Percentiles rank a stretch among this genome's conserved stretches.
Conservation (phyloP, 2,888 invertebrate species). For the Platycnemis pennipes region DNA sequence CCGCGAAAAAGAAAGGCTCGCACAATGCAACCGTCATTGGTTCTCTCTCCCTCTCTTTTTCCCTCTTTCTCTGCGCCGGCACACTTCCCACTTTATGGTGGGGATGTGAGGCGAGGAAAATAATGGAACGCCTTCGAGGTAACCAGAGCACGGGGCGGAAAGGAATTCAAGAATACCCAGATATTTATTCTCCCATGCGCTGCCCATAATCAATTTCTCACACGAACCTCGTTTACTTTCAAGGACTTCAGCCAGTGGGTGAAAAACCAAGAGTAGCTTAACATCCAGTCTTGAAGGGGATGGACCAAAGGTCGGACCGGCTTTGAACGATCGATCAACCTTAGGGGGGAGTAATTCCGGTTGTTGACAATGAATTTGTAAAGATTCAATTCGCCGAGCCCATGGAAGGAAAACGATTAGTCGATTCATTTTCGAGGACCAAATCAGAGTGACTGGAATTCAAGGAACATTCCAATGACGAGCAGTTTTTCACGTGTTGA, state of each 20-base stretch:
- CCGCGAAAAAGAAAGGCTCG: not conserved
- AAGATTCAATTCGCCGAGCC: not conserved
- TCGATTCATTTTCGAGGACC: not conserved
- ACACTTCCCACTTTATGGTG: not conserved
- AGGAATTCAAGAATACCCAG: not conserved
- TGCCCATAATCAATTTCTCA: not conserved
- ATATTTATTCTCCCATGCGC: not conserved
- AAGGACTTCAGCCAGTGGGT: not conserved
- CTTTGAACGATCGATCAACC: not conserved
- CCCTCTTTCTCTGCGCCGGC: not conserved
- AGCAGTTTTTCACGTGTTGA: not conserved
- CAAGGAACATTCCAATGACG: not conserved
- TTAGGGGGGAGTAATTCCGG: not conserved
- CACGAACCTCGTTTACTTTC: not conserved
- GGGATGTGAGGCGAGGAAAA: constrained; percentile 8
- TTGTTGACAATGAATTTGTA: not conserved
- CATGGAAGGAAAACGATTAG: not conserved
- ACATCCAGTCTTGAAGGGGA: not conserved
- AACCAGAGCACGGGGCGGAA: constrained; percentile 36
- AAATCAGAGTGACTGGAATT: not conserved
- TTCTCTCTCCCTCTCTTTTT: not conserved
- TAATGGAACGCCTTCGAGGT: not conserved
- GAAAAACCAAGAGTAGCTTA: not conserved
- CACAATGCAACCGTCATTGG: no score
- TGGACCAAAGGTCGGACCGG: not conserved